These are phyloP conservation scores for Tetragonisca angustula DNA, from an alignment of 2,888 invertebrate genomes.

Conservation along the genomic window DNA sequence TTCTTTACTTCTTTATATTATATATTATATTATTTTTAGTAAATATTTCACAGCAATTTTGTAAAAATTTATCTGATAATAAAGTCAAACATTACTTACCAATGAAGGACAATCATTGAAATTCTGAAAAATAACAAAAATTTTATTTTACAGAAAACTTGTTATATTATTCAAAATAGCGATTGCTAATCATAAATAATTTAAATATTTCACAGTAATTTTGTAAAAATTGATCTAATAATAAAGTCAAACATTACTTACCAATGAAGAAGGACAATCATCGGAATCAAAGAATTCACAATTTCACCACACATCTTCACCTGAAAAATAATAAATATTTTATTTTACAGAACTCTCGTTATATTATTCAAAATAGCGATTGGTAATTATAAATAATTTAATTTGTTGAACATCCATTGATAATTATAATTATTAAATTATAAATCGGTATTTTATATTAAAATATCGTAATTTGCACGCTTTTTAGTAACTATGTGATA, in stretches of 20 bases:
- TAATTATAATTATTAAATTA: not conserved
- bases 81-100: not conserved
- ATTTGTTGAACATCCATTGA: not conserved
- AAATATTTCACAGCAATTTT: not conserved
- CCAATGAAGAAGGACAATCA: not conserved
- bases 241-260: not conserved
- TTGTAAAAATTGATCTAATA: constrained; percentile 10
- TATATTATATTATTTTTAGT: not conserved
- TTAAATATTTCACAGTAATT: not conserved
- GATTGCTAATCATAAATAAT: no score
- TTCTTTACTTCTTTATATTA: not conserved
- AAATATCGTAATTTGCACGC: not conserved
- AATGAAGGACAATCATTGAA: no score
- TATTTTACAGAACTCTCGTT: not conserved
- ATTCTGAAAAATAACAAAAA: no score
- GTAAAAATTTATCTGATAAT: constrained; percentile 12
- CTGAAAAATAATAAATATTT: not conserved
- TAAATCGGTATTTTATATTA: not conserved
- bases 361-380: not conserved
- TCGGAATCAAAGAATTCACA: not conserved
- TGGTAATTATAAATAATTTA: not conserved
- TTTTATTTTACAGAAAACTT: no score
- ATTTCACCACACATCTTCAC: not conserved
- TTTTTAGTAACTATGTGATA: not conserved
- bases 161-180: no score